Evolutionary conservation across 2,888 invertebrate species (phyloP), one percentile per base, ranked within the genome.

Genomic region (Melieria crassipennis): DNA sequence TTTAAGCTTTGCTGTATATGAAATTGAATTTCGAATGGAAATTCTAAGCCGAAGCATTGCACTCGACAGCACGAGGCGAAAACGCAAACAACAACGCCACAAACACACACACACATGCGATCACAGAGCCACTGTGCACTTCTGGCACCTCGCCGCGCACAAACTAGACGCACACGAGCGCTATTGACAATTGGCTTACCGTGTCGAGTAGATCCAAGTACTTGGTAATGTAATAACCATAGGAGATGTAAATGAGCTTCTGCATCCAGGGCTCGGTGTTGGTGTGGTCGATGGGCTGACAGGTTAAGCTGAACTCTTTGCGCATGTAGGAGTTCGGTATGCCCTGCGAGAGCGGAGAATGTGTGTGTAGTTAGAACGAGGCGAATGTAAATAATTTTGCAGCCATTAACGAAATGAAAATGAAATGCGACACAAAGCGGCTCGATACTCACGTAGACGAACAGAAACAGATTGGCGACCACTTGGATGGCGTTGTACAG

Each of bases 191-290:
- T 69, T 62, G 69, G 69, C 83, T 78, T 76, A 92, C 90, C 73
- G 93, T 93, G 79, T 94, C 93, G 1, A 92, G 79, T 7, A 93
- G 88, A 84, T 94, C 93, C 64, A 91, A 81, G 56, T 93, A 86
- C 86, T 94, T 94, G n/a, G 91, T 87, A 16, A 92, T 78, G 78
- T 91, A 92, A 83, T 92, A 94, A 70, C 89, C 79, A 88, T 91
- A 91, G 9, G 90, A 89, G 0, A 87, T 82, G 71, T 80, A 81
- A 1, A 89, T 80, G 47, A 89, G 78, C 71, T 86, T 80, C 60
- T 89, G 69, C 69, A 91, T 85, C 69, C 79, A 76, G 0, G 83
- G 81, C 56, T 83, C 75, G n/a, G 78, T 81, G 30, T 83, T 82
- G 5, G 70, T 60, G 6, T 73, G 73, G 58, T 84, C 82, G 10